Evolutionary conservation across 2,797 vertebrate genomes (phyloP).

Genomic region (Zenarchopterus dispar): DNA sequence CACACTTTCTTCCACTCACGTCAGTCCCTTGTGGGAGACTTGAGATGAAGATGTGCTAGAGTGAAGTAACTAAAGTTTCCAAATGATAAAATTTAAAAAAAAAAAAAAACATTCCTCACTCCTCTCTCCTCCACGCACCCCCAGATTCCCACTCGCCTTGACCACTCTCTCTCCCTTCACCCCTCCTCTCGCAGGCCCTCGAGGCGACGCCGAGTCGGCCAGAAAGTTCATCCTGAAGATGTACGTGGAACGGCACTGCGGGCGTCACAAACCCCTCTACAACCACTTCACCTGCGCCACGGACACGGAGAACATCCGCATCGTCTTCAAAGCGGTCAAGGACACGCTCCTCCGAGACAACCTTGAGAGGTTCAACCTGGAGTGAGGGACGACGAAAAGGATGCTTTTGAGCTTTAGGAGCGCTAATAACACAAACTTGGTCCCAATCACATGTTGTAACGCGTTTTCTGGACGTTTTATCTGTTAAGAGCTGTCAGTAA

Average conservation of each 20-base stretch:
- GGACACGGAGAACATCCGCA: slow-evolving; percentile 88
- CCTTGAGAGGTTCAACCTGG: slow-evolving; percentile 78
- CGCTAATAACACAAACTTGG: not conserved
- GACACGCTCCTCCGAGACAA: slow-evolving; percentile 85
- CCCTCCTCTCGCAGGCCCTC: slow-evolving; percentile 75
- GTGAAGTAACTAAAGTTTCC: no score
- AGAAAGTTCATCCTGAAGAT: slow-evolving; percentile 87
- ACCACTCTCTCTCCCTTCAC: not conserved
- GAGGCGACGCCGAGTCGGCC: slow-evolving; percentile 77
- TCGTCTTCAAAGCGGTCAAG: slow-evolving; percentile 87
- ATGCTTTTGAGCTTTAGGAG: not conserved
- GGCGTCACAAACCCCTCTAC: slow-evolving; percentile 84
- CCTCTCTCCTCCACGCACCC: no score
- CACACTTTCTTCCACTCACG: no score
- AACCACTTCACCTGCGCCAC: slow-evolving; percentile 90
- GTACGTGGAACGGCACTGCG: slow-evolving; percentile 80
- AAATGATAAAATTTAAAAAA: no score
- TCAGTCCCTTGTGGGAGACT: no score
- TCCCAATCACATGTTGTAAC: slow-evolving; percentile 9
- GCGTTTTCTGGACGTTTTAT: slow-evolving; percentile 28
- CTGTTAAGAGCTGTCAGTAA: slow-evolving; percentile 2
- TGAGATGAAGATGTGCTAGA: no score
- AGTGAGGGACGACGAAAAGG: slow-evolving; percentile 47
- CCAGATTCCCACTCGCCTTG: not conserved
- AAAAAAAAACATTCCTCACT: no score